Base-by-base conservation (phyloP, 2,888 invertebrate species). In the Pseudococcus viburni region DNA sequence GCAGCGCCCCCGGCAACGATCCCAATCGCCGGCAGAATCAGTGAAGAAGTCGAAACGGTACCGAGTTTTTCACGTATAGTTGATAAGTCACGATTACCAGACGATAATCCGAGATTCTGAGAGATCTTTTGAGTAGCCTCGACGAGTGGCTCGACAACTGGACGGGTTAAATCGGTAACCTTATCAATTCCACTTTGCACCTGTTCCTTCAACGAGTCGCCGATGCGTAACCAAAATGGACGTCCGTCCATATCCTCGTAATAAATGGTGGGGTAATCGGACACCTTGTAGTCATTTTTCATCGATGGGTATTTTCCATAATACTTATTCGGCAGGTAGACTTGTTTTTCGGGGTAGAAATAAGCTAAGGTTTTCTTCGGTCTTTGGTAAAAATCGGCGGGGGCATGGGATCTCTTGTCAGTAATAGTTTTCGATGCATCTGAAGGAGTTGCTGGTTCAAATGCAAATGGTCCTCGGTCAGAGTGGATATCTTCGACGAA, bases 1-100 rank as follows among this genome's bases (percentile, higher is more conserved):
- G 96, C 96, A 0, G 96, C 96, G 17, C 96, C 96, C n/a, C 96
- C 96, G 12, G 96, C 96, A 90, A 96, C 94, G 8, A 96, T 92
- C 5, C 96, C 95, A 33, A 96, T 92, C 0, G 96, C 96, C 22
- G 96, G 96, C 1, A 96, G 92, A 91, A 96, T 94, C 0, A 95
- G 95, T 0, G 94, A 94, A 0, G 94, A 93, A 0, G 93, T 91
- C 26, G 90, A 90, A 0, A 93, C 92, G 11, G 93, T 93, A 1
- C 95, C 95, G 11, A 95, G 93, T 91, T 95, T 95, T 89, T 95
- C 94, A 90, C 94, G 93, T 0, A 93, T 92, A 55, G 89, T 88
- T 84, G 88, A 89, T 15, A 90, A 88, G 22, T 90, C 90, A 26
- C 90, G 89, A 88, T 90, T 90, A 15, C 90, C 89, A 19, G 90